Conservation (phyloP, 2,888 invertebrate species). For the Nephrotoma guestfalica region DNA sequence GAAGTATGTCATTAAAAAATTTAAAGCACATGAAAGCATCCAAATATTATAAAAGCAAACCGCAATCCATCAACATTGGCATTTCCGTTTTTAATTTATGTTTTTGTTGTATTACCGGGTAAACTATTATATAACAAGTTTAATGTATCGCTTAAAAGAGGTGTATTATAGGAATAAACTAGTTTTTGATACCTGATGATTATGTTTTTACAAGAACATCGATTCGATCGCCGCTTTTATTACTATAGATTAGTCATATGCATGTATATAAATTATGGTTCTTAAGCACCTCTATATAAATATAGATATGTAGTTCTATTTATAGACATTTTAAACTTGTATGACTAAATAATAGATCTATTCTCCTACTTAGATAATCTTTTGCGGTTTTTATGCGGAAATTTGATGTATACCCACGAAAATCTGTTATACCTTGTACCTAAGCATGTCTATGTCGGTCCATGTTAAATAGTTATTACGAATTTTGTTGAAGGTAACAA, state of each 20-base stretch:
- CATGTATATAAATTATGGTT: not conserved
- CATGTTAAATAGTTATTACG: not conserved
- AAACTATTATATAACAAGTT: not conserved
- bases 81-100: not conserved
- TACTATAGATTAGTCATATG: not conserved
- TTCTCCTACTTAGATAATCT: not conserved
- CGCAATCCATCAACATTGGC: not conserved
- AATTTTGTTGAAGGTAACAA: not conserved
- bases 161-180: not conserved
- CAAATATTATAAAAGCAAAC: not conserved
- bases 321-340: not conserved
- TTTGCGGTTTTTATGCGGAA: not conserved
- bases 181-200: not conserved
- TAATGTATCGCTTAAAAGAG: not conserved
- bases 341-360: not conserved
- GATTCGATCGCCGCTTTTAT: not conserved
- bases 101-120: not conserved
- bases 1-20: not conserved
- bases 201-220: not conserved
- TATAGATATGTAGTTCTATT: not conserved
- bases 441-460: not conserved
- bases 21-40: not conserved
- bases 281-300: not conserved
- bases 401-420: not conserved
- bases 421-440: not conserved